Base-by-base conservation (phyloP, 1,140 invertebrate species). In the Dendrolimus kikuchii region DNA sequence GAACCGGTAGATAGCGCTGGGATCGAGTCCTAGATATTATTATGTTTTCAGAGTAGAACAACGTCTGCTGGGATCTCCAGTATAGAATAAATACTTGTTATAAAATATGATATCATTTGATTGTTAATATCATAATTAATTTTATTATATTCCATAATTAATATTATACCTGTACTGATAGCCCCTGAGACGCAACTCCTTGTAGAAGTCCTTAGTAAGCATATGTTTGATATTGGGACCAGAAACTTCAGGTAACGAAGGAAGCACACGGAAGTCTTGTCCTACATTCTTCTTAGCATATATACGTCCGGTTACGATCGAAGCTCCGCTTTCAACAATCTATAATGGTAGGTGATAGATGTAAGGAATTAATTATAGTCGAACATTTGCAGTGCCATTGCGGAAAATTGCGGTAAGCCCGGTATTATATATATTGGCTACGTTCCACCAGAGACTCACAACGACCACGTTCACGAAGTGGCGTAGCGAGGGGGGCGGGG, bases 101-200 rank as follows among this genome's bases (percentile, higher is more conserved):
- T 46, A 46, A 8, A 46, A 9, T 38, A 37, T 7, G 4, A 37
- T 38, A 38, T 48, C 36, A 48, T 6, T 38, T 37, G 36, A 37
- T 48, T 38, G 6, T 38, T 48, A 48, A 48, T 38, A 38, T 23
- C 23, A 23, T 23, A 23, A 23, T 23, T 23, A 3, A 23, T 23
- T 23, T 23, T 3, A 48, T 2, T 7, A 38, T 3, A 1, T 38
- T 7, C 5, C 36, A 48, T 40, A 57, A 45, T 45, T 4, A 49
- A 7, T 9, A 23, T 45, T 49, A 61, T 70, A 90, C 88, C 90
- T 91, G 82, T 99, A 99, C 57, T 98, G 93, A 74, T 99, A 99
- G 1, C 98, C 98, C 67, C 96, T 90, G 0, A 98, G 89, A 67
- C 92, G 89, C 0, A 99, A 81, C 80, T 98, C 97, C 74, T 98